Evolutionary conservation across 2,888 invertebrate species (phyloP), one percentile per base, ranked within the genome.

Genomic region (Chesias legatella): DNA sequence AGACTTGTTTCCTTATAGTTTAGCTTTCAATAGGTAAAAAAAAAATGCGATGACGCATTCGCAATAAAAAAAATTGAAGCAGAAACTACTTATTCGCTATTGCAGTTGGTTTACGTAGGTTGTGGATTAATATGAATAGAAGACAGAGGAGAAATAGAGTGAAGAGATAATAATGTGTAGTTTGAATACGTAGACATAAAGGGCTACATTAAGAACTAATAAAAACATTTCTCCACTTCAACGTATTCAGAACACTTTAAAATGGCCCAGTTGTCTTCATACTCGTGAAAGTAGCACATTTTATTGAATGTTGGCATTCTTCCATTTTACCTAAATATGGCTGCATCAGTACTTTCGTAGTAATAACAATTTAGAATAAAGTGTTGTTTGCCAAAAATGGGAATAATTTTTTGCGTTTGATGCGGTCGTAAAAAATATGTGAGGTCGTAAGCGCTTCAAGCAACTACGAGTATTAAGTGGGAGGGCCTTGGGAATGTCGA

Each of bases 291-390:
- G 35, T 56, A 49, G 33, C 54, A 60, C 53, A 63, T 65, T 61
- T 66, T 68, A 71, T 67, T 67, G 61, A 68, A 63, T 66, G 51
- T 79, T 79, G 76, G 80, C 79, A 72, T 59, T 53, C 60, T 60
- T 79, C 76, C 77, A 78, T 66, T 61, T 59, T 57, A 64, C 66
- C 65, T 69, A 70, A 74, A 73, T 67, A 67, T 63, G 61, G 63
- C 59, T 58, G 58, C 58, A 62, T 66, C 60, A 60, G 60, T 64
- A 63, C 59, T 62, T 56, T 60, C 56, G 56, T 58, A 57, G 60
- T 67, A 68, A 71, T 64, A 75, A 70, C 62, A 68, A 63, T 63
- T 63, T 58, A 44, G 47, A 35, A 53, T 55, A 58, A 59, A 59
- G 52, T 47, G 53, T 46, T 48, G 54, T 45, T 56, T 64, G 67